These are phyloP conservation scores for Frankliniella intonsa DNA, from an alignment of 2,888 invertebrate genomes.

Conservation along the genomic window DNA sequence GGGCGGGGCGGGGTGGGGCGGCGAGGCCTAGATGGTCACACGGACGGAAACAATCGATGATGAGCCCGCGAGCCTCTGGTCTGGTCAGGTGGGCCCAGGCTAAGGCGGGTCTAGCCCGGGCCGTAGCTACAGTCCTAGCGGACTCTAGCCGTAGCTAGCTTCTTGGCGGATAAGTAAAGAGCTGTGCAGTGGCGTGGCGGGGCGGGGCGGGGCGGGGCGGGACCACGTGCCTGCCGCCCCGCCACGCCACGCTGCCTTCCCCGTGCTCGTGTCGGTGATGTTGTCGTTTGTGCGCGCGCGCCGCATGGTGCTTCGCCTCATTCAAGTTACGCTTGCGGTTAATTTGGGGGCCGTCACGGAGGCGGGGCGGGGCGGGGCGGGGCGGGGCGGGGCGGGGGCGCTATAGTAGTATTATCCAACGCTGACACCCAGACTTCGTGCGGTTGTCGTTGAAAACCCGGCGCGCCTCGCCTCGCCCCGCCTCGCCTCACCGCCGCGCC, in stretches of 20 bases:
- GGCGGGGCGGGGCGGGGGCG: background rate
- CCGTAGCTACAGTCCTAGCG: too few species aligned
- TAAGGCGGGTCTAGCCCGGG: too few species aligned
- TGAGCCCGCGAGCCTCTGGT: too few species aligned
- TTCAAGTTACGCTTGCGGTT: slow-evolving; percentile 11
- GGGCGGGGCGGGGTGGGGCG: background rate
- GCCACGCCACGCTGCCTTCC: too few species aligned
- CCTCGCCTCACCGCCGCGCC: background rate
- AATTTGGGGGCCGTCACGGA: background rate
- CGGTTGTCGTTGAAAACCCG: background rate
- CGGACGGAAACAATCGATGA: too few species aligned
- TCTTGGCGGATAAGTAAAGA: too few species aligned
- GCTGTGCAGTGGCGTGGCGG: too few species aligned
- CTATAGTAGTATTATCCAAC: background rate
- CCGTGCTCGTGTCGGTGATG: too few species aligned
- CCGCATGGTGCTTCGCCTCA: background rate
- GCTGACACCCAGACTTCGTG: background rate
- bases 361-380: background rate
- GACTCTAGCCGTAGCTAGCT: too few species aligned
- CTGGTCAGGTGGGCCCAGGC: too few species aligned
- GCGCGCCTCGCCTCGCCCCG: background rate
- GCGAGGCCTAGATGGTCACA: background rate
- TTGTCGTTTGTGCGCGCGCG: background rate
- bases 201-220: background rate
- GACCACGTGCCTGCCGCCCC: background rate